Evolutionary conservation across 2,797 vertebrate species (phyloP).

Genomic region (Myotis vivesi): DNA sequence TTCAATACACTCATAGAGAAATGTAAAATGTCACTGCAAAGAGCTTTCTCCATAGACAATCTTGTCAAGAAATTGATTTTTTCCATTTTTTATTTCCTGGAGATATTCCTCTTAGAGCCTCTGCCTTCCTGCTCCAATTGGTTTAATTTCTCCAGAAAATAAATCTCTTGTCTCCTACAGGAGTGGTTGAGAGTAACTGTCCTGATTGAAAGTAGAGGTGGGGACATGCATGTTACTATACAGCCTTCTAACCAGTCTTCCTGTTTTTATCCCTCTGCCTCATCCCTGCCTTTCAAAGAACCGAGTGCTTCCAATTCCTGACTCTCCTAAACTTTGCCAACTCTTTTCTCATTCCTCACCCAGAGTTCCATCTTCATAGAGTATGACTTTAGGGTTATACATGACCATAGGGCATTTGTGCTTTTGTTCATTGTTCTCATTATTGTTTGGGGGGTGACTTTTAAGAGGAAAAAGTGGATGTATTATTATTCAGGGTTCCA

Average conservation of each 20-base stretch:
- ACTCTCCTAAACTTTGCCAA: background rate
- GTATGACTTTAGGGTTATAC: background rate
- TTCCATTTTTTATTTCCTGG: background rate
- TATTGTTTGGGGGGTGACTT: background rate
- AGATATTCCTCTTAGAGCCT: background rate
- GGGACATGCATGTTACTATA: background rate
- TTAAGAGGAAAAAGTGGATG: background rate
- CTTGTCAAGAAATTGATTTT: background rate
- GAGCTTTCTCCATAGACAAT: background rate
- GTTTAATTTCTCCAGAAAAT: conserved; percentile 9
- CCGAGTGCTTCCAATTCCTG: background rate
- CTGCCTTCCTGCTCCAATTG: background rate
- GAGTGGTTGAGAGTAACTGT: background rate
- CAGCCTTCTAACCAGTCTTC: background rate
- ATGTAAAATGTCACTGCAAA: background rate
- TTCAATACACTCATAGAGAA: background rate
- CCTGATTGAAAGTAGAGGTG: background rate
- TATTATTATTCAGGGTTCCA: background rate
- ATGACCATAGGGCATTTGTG: background rate
- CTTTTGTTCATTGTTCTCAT: background rate
- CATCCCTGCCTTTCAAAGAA: background rate
- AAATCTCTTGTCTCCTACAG: background rate
- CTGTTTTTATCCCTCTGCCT: background rate
- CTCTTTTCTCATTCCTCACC: background rate
- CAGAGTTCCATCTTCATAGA: background rate